phyloP scores from a whole-genome alignment of 2,888 invertebrate species.

The Calliphora vomitoria region DNA sequence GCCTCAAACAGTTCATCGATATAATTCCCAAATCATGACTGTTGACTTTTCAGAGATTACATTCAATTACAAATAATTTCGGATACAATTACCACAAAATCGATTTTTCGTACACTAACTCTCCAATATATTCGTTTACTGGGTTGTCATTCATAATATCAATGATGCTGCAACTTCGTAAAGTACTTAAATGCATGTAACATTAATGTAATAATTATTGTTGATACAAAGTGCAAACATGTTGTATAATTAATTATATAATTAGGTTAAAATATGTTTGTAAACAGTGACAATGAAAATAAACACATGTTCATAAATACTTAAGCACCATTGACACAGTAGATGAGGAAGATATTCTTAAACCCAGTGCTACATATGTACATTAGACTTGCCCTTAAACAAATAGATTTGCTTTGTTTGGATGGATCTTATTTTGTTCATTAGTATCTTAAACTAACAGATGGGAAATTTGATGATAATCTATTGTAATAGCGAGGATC shows the following conservation, averaged over 20 bases:
- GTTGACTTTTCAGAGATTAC: too few relatives aligned
- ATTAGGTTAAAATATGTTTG: slow-evolving; percentile 48
- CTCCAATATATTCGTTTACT: neutral
- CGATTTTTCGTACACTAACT: too few relatives aligned
- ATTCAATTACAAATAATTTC: too few relatives aligned
- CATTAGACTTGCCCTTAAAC: too few relatives aligned
- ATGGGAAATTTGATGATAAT: too few relatives aligned
- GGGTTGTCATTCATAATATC: slow-evolving; percentile 30
- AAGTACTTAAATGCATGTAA: slow-evolving; percentile 27
- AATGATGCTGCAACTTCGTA: slow-evolving; percentile 28
- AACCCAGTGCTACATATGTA: neutral
- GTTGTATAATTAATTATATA: slow-evolving; percentile 65
- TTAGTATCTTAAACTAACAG: too few relatives aligned
- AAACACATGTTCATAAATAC: neutral
- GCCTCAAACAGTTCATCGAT: too few relatives aligned
- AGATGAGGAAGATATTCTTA: neutral
- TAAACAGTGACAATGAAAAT: neutral
- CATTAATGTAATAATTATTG: slow-evolving; percentile 49
- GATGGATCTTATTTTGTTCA: too few relatives aligned
- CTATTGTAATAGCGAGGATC: too few relatives aligned
- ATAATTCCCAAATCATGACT: too few relatives aligned
- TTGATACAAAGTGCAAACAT: slow-evolving; percentile 66
- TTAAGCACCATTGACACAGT: neutral
- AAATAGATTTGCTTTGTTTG: too few relatives aligned
- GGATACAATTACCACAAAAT: too few relatives aligned